phyloP scores from a whole-genome alignment of 2,113 vertebrate species.

The Lophura nycthemera region DNA sequence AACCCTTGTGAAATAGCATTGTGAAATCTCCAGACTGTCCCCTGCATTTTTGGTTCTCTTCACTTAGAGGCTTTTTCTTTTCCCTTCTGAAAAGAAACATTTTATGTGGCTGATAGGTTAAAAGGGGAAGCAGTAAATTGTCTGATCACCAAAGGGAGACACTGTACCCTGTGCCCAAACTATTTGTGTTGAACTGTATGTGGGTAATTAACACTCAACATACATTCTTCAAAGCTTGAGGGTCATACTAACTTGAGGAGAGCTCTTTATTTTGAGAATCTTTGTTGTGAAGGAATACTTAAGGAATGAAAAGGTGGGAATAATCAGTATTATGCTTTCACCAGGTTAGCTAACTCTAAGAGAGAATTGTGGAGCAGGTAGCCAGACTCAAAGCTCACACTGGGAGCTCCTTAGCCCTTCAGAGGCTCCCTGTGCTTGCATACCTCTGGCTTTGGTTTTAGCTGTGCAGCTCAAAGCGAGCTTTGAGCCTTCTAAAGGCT shows the following conservation, averaged over 20 bases:
- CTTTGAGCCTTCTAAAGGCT: not conserved
- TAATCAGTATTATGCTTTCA: not conserved
- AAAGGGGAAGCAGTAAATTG: not conserved
- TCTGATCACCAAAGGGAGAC: not conserved
- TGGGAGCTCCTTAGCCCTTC: not conserved
- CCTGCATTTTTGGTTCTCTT: not conserved
- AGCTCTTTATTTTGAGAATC: not conserved
- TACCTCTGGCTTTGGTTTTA: not conserved
- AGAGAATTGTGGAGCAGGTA: not conserved
- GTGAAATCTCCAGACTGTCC: not conserved
- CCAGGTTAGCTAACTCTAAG: not conserved
- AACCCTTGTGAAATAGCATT: not conserved
- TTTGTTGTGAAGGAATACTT: not conserved
- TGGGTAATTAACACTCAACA: not conserved
- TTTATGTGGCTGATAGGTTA: not conserved
- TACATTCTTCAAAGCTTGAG: not conserved
- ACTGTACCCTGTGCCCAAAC: not conserved
- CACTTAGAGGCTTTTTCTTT: not conserved
- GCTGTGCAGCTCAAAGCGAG: not conserved
- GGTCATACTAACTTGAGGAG: not conserved
- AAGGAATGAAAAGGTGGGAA: not conserved
- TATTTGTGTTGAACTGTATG: not conserved
- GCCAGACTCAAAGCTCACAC: not conserved
- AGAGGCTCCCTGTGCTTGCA: not conserved
- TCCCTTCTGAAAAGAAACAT: not conserved